phyloP scores from a whole-genome alignment of 2,113 vertebrate species.

The Pomatorhinus ruficollis region DNA sequence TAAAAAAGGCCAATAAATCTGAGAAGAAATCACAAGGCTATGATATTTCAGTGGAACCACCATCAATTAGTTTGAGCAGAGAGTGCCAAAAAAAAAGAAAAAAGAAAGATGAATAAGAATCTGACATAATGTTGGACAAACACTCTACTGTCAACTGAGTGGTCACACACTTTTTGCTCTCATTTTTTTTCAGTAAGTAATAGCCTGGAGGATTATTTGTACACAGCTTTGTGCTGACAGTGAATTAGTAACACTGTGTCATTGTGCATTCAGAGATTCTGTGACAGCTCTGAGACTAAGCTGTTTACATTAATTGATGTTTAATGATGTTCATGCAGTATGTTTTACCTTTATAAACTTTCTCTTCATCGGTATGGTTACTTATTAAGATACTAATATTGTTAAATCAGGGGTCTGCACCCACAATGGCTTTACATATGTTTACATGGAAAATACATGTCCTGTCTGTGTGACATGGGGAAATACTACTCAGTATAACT shows the following conservation, averaged over 20 bases:
- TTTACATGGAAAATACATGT: background rate
- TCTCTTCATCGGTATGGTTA: background rate
- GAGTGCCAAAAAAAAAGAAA: background rate
- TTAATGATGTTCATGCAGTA: slow-evolving; percentile 54
- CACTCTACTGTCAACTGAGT: slow-evolving; percentile 57
- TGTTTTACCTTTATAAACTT: slow-evolving; percentile 58
- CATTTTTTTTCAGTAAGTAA: slow-evolving; percentile 57
- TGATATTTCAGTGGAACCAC: slow-evolving; percentile 56
- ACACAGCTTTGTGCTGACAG: slow-evolving; percentile 50
- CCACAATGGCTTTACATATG: background rate
- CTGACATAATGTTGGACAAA: slow-evolving; percentile 51
- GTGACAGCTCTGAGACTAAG: slow-evolving; percentile 61
- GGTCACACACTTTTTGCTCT: slow-evolving; percentile 72
- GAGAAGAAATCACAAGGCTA: slow-evolving; percentile 57
- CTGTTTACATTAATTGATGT: slow-evolving; percentile 64
- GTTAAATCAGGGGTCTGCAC: background rate
- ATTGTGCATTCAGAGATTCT: slow-evolving; percentile 33
- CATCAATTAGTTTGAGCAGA: slow-evolving; percentile 64
- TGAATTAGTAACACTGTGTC: slow-evolving; percentile 63
- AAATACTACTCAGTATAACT: background rate
- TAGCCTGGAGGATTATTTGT: slow-evolving; percentile 53
- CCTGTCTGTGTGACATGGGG: background rate
- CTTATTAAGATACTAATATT: slow-evolving; percentile 28
- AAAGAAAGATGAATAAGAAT: slow-evolving; percentile 47
- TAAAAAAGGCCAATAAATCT: slow-evolving; percentile 52